Base-by-base conservation (phyloP, 2,888 invertebrate genomes). In the Cataglyphis livida region DNA sequence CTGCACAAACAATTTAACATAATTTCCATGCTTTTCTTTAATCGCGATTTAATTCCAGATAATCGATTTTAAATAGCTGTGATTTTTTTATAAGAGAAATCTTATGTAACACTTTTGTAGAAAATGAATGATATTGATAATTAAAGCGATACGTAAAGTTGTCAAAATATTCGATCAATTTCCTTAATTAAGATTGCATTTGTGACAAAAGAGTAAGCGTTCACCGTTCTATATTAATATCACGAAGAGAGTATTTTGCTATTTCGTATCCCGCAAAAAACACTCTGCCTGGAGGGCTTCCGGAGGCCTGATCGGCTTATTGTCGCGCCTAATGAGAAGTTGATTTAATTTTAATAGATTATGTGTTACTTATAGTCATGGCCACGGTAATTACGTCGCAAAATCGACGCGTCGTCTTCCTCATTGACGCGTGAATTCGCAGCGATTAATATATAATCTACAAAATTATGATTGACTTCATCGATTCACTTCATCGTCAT, bases 271-370 rank as follows among this genome's bases (percentile, higher is more conserved):
- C 9, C 1, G 21, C 66, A 76, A 66, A 66, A 76, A 76, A 28
- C 54, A 57, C n/a, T n/a, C 28, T 54, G 68, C 54, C 41, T 57
- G 66, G 28, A 76, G 38, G 38, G 59, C 18, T 68, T 32, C 32
- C 25, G 28, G 6, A 78, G 18, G 38, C 85, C 78, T 82, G 83
- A 88, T 88, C 85, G 85, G 70, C 79, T 73, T 79, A 84, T 85
- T 85, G 85, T 79, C 83, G 75, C 83, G 82, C 85, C 86, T 90
- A 90, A 91, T 88, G 90, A 91, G 90, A 90, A 91, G 89, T 91
- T 90, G 89, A 91, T 91, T 91, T 87, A 89, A 86, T 91, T 91
- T 90, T 89, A 91, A 90, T 91, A 90, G 91, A 87, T 89, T 89
- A 85, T 82, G 88, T 83, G 88, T 85, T 89, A 88, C 84, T 87